Conservation (phyloP, 2,888 invertebrate species). For the Synergus umbraculus region DNA sequence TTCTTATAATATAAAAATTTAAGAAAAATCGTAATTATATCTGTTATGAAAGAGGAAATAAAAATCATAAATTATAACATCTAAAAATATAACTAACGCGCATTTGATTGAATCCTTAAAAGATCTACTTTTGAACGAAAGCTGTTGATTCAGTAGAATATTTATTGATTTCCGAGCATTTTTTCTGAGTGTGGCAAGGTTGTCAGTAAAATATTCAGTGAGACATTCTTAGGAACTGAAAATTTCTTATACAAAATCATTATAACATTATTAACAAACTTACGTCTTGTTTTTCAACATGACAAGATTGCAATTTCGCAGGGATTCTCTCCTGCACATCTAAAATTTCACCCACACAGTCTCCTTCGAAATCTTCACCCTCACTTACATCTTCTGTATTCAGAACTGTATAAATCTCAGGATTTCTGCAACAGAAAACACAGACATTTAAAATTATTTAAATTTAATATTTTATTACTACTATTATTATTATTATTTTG, state of each 20-base stretch:
- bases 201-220: no score
- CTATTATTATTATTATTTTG: not conserved
- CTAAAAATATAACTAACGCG: no score
- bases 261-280: slow-evolving; percentile 45
- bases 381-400: slow-evolving; percentile 78
- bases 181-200: not conserved
- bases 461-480: not conserved
- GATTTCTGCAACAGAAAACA: slow-evolving; percentile 62
- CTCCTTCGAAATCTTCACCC: slow-evolving; percentile 68
- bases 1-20: no score
- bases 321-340: slow-evolving; percentile 67
- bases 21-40: no score
- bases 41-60: no score
- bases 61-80: no score
- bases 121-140: no score
- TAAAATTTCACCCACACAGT: slow-evolving; percentile 70
- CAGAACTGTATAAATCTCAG: slow-evolving; percentile 67
- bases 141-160: no score
- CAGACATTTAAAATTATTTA: not conserved
- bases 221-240: no score
- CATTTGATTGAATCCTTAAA: no score
- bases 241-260: no score
- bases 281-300: slow-evolving; percentile 71
- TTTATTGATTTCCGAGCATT: not conserved
- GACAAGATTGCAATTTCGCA: slow-evolving; percentile 64